A percentile compares a stretch with the other conserved stretches of the same genome.
These are phyloP conservation scores for Chaetodon trifasciatus DNA, from an alignment of 2,797 vertebrate genomes.

Conservation along the genomic window DNA sequence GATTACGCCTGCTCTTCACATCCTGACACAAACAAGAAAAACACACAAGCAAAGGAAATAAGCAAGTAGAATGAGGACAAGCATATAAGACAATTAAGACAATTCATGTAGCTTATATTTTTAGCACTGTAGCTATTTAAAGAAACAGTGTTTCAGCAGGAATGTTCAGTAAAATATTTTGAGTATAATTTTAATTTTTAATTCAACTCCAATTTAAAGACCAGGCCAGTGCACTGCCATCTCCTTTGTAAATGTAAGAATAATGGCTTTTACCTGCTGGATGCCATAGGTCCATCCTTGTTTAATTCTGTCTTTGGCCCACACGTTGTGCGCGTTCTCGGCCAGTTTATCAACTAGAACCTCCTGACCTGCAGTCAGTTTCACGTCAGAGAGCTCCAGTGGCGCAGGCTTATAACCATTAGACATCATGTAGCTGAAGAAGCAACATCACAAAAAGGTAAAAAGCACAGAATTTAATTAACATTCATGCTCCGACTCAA, in stretches of 20 bases:
- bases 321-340: conserved; percentile 99
- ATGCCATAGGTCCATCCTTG: conserved; percentile 99
- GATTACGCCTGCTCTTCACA: conserved; percentile 97
- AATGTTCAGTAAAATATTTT: not conserved
- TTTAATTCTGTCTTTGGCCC: conserved; percentile 99
- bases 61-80: not conserved
- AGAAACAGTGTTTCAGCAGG: not conserved
- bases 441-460: conserved; percentile 11
- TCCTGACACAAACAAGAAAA: conserved; percentile 84
- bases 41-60: not conserved
- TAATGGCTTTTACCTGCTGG: conserved; percentile 90
- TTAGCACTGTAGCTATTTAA: not conserved
- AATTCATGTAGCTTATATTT: not conserved
- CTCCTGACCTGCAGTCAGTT: conserved; percentile 94
- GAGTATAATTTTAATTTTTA: not conserved
- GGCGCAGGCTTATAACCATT: conserved; percentile 98
- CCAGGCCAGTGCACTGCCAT: not conserved
- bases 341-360: conserved; percentile 98
- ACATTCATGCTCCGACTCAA: not conserved
- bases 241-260: not conserved
- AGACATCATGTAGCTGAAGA: conserved; percentile 95
- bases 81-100: not conserved
- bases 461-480: not conserved
- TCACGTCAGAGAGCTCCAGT: conserved; percentile 97
- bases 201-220: not conserved